Evolutionary conservation across 2,113 vertebrate genomes (phyloP).

Genomic region (Atrichornis clamosus): DNA sequence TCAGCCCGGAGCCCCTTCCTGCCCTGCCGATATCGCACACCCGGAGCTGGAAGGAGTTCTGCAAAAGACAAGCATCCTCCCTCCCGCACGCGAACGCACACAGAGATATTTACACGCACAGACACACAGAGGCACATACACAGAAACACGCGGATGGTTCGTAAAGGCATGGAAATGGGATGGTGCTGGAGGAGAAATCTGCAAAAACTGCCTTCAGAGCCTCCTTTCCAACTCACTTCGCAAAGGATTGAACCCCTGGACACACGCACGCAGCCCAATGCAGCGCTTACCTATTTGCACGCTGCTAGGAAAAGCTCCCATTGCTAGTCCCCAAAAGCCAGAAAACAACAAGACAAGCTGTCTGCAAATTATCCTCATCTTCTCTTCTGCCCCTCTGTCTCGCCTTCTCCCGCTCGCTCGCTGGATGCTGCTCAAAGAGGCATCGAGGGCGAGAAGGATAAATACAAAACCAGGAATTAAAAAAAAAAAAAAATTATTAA

Average conservation of each 20-base stretch:
- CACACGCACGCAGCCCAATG: background rate
- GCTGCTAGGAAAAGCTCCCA: constrained; percentile 99
- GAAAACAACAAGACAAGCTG: constrained; percentile 96
- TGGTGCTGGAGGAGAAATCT: background rate
- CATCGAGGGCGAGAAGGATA: constrained; percentile 82
- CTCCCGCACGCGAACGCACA: background rate
- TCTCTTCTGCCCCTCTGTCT: constrained; percentile 74
- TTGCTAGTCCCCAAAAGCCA: constrained; percentile 91
- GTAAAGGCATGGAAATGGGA: background rate
- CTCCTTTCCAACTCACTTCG: constrained; percentile 50
- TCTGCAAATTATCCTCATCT: constrained; percentile 98
- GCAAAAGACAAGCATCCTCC: background rate
- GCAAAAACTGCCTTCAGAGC: background rate
- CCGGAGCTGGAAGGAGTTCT: background rate
- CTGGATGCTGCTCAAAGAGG: constrained; percentile 85
- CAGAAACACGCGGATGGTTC: background rate
- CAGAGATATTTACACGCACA: background rate
- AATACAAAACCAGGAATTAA: constrained; percentile 41
- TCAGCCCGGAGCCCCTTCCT: background rate
- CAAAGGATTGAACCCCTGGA: background rate
- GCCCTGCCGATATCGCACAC: background rate
- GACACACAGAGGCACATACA: background rate
- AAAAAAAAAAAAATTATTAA: background rate
- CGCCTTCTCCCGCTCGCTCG: constrained; percentile 65
- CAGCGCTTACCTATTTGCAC: constrained; percentile 96